Evolutionary conservation across 53 echinoderm and acorn worm species (phyloP).

Genomic region (Stichopus horrens): DNA sequence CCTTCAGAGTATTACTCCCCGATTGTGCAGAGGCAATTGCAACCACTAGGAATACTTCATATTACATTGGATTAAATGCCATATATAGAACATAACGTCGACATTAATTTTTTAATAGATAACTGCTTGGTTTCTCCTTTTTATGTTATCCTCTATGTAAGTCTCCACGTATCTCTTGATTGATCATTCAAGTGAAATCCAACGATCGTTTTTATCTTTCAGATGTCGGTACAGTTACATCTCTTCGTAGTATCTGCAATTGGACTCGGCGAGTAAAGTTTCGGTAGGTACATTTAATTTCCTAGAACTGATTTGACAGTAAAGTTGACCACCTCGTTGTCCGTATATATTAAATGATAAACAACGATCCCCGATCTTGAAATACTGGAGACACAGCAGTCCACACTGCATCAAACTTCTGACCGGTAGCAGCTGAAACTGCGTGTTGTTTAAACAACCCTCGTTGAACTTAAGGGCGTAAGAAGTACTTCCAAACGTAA

Average conservation of each 20-base stretch:
- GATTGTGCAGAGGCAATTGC: too few species aligned
- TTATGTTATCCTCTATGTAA: too few species aligned
- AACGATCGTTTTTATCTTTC: too few species aligned
- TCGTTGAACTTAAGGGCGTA: not conserved
- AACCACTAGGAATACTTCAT: too few species aligned
- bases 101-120: too few species aligned
- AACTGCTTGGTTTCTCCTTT: too few species aligned
- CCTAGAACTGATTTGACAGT: not conserved
- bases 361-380: not conserved
- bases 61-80: too few species aligned
- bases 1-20: too few species aligned
- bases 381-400: not conserved
- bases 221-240: not conserved
- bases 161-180: too few species aligned
- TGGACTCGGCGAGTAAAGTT: not conserved
- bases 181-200: too few species aligned
- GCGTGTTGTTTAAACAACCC: not conserved
- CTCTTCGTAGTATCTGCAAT: not conserved
- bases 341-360: not conserved
- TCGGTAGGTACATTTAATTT: not conserved
- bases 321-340: not conserved
- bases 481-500: not conserved
- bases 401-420: not conserved
- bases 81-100: too few species aligned
- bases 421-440: not conserved